These are phyloP conservation scores for Lycaon pictus DNA, from an alignment of 2,113 vertebrate genomes.

Conservation along the genomic window DNA sequence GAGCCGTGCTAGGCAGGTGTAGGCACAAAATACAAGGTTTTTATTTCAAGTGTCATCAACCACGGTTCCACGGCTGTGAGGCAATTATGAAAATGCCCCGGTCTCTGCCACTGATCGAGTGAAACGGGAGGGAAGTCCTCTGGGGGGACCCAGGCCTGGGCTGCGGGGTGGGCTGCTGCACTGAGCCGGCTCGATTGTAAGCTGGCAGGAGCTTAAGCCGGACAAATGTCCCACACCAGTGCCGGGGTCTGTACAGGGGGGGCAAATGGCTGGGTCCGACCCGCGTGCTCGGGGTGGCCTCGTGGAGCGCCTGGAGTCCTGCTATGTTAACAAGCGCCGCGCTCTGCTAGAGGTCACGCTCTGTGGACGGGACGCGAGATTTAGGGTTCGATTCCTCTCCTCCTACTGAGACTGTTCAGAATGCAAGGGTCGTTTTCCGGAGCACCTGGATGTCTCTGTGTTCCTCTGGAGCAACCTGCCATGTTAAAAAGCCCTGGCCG, in stretches of 20 bases:
- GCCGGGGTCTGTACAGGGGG: neutral
- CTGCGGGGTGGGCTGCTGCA: neutral
- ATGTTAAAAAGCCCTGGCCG: neutral
- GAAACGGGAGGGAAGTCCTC: neutral
- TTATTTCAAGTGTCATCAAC: neutral
- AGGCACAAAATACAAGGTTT: neutral
- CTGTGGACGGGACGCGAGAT: neutral
- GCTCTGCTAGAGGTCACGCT: neutral
- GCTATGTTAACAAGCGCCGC: neutral
- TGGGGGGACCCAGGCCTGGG: neutral
- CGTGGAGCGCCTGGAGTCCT: neutral
- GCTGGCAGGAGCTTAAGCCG: neutral
- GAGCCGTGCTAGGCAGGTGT: neutral
- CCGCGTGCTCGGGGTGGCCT: neutral
- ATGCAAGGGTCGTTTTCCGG: conserved; percentile 29
- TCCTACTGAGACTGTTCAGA: neutral
- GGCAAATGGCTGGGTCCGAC: neutral
- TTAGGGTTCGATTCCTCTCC: conserved; percentile 5
- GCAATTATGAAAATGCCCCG: neutral
- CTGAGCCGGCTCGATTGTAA: neutral
- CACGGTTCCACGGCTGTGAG: neutral
- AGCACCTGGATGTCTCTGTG: neutral
- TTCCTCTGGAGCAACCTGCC: neutral
- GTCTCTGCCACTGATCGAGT: neutral
- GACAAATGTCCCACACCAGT: neutral